These are phyloP conservation scores for Rhagium mordax DNA, from an alignment of 2,888 invertebrate species.

Conservation along the genomic window DNA sequence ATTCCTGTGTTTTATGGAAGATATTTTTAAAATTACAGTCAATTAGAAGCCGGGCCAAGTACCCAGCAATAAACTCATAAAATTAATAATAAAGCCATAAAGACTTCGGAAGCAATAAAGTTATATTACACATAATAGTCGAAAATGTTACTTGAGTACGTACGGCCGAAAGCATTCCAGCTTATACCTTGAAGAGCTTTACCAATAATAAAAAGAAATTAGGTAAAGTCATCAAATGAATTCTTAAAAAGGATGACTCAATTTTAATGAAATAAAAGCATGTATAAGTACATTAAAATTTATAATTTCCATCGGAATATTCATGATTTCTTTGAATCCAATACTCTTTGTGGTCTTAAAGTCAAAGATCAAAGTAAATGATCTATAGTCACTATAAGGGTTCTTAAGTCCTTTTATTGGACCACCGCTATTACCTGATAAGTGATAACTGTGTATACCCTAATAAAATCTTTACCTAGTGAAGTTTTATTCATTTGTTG, in stretches of 20 bases:
- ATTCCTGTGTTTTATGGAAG: not conserved
- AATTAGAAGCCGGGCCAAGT: not conserved
- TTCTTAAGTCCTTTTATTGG: too few species aligned
- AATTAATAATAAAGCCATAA: not conserved
- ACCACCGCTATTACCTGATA: too few species aligned
- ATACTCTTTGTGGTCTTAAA: not conserved
- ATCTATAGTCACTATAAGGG: too few species aligned
- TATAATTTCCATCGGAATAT: not conserved
- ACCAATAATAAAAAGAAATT: not conserved
- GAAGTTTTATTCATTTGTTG: too few species aligned
- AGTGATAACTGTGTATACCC: too few species aligned
- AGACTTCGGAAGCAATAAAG: not conserved
- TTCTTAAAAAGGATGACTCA: not conserved
- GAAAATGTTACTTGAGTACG: not conserved
- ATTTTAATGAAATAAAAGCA: not conserved
- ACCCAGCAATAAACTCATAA: not conserved
- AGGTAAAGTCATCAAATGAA: not conserved
- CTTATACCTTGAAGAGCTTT: too few species aligned
- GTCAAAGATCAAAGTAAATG: not conserved
- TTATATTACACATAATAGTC: not conserved
- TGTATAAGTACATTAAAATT: not conserved
- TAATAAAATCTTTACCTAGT: too few species aligned
- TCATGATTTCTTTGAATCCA: not conserved
- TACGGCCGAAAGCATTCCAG: not conserved
- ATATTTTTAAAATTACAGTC: not conserved